Conservation (phyloP, 2,113 vertebrate genomes). For the Cochlearius cochlearius region DNA sequence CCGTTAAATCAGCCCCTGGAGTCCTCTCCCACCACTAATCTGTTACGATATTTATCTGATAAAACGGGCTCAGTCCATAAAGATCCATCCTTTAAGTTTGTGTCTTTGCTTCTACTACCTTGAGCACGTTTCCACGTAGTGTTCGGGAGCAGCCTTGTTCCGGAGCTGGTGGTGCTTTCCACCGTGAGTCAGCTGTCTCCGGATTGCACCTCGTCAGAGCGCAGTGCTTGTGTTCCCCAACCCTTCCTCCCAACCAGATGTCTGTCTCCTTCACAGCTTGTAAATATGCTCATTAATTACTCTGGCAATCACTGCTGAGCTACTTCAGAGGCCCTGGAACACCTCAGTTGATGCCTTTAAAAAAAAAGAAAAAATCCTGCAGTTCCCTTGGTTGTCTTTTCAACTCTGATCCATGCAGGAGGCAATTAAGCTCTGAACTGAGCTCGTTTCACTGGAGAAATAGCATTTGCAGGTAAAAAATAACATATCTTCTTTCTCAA, state of each 20-base stretch:
- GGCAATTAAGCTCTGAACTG: background rate
- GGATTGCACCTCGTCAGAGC: background rate
- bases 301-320: background rate
- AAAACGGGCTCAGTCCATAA: background rate
- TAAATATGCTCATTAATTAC: background rate
- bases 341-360: background rate
- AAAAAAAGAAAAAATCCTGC: background rate
- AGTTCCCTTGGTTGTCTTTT: background rate
- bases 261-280: background rate
- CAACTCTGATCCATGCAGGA: background rate
- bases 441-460: background rate
- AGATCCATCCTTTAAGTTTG: background rate
- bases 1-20: background rate
- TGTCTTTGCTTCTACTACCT: background rate
- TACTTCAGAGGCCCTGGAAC: background rate
- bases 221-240: background rate
- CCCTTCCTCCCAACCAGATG: background rate
- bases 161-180: background rate
- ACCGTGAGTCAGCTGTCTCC: background rate
- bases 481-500: background rate
- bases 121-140: accelerated
- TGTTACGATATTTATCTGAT: background rate
- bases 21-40: background rate
- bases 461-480: background rate
- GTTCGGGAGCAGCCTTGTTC: background rate